These are phyloP conservation scores for Phoenicopterus ruber DNA, from an alignment of 2,113 vertebrate genomes.

Conservation along the genomic window DNA sequence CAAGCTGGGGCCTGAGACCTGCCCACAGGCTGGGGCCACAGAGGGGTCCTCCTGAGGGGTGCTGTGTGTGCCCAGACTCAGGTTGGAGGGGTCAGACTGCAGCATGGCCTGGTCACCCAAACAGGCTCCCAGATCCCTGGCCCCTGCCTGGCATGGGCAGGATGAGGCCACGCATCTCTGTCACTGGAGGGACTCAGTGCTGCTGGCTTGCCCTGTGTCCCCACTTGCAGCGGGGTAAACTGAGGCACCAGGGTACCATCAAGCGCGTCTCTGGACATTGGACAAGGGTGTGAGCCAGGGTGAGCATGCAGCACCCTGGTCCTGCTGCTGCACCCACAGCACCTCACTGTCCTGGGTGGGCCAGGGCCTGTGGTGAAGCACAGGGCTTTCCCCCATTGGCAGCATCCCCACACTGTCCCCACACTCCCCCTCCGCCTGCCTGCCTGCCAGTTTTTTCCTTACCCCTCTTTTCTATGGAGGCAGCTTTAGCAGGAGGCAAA, in stretches of 20 bases:
- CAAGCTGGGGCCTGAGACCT: neutral
- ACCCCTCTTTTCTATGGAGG: neutral
- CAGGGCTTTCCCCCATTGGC: accelerated
- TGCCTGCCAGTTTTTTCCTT: neutral
- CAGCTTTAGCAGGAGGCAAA: neutral
- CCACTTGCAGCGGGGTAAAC: neutral
- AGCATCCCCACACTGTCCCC: neutral
- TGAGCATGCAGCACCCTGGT: too few relatives aligned
- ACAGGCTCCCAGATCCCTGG: neutral
- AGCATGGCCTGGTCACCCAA: neutral
- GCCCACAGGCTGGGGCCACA: neutral
- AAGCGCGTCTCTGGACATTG: neutral
- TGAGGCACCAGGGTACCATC: neutral
- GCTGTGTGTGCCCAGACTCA: neutral
- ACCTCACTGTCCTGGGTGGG: too few relatives aligned
- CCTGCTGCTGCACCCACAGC: neutral
- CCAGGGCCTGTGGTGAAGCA: neutral
- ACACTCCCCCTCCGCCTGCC: neutral
- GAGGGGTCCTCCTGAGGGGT: neutral
- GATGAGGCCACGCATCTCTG: neutral
- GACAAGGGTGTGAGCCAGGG: too few relatives aligned
- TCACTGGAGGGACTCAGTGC: neutral
- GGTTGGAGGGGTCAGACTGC: neutral
- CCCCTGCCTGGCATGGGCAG: neutral
- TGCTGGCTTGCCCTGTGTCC: neutral